Evolutionary conservation across 92 coral and sea anemone genomes (phyloP), one percentile per base, ranked within the genome.

Genomic region (Palythoa heliodiscus): DNA sequence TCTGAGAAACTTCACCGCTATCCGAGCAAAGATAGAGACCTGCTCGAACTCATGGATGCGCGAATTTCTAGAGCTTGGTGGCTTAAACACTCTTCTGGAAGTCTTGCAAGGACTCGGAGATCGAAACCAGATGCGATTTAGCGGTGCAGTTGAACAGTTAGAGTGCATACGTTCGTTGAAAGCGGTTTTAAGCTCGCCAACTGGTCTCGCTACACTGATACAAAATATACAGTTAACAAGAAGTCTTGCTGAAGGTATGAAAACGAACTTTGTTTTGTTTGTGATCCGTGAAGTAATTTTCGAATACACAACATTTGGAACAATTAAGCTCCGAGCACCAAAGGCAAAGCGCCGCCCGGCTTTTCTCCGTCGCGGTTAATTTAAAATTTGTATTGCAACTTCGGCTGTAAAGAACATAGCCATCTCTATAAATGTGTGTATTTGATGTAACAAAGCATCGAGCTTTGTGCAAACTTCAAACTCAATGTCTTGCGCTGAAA

Each of bases 81-180:
- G 97, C 19, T 73, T 95, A 37, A 77, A 73, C 16, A 81, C 91
- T 66, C 88, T 95, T 47, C 85, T 95, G 13, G 89, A 89, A 37
- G 85, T 93, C 1, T 71, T 95, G 53, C 79, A 90, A 52, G 53
- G 87, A 73, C 79, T 93, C 16, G 86, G 93, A 19, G 86, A 82
- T n/a, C 57, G 81, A 7, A 80, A 69, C 22, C 52, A 81, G 19
- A 87, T 72, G 22, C 70, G 86, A 19, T 91, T 95, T 52, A 75
- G 89, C 14, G 93, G 83, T 25, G 93, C 95, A 29, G 63, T 93
- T 22, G 94, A 88, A 9, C 95, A 90, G 39, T 66, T 93, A 22
- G 98, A 95, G 79, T 94, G 97, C 25, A 91, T 93, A 1, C 87
- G 94, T 13, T 90, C 97, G 60, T 93, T 95, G 57, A 95, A 95